phyloP scores from a whole-genome alignment of 2,113 vertebrate genomes.

The Rhea pennata region DNA sequence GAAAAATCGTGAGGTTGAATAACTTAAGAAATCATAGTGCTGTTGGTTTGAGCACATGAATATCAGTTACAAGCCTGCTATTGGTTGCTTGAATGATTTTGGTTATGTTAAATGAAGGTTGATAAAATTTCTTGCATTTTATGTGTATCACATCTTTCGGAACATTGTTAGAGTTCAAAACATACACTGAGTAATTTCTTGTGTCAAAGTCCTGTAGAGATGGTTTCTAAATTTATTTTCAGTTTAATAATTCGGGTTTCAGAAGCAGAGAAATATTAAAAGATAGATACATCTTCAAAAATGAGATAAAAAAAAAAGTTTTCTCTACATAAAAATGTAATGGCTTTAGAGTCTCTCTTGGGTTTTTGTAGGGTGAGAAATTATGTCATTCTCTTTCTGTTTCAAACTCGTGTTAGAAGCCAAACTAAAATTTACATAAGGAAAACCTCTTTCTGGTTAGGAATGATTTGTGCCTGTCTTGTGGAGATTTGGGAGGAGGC shows the following conservation, averaged over 20 bases:
- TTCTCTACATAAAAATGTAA: not conserved
- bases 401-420: not conserved
- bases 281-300: not conserved
- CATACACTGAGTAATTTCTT: not conserved
- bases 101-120: not conserved
- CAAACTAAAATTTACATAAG: not conserved
- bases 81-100: not conserved
- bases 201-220: not conserved
- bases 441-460: not conserved
- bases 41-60: not conserved
- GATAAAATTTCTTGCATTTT: not conserved
- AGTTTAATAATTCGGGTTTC: not conserved
- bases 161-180: not conserved
- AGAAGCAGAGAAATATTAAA: not conserved
- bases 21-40: not conserved
- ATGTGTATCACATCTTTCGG: not conserved
- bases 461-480: not conserved
- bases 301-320: not conserved
- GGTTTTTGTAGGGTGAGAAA: not conserved
- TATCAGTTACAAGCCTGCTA: not conserved
- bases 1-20: not conserved
- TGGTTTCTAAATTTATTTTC: not conserved
- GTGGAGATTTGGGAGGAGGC: not conserved
- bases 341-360: not conserved
- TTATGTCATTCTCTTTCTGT: not conserved